Base-by-base conservation (phyloP, 2,797 vertebrate species). In the Molossus molossus region DNA sequence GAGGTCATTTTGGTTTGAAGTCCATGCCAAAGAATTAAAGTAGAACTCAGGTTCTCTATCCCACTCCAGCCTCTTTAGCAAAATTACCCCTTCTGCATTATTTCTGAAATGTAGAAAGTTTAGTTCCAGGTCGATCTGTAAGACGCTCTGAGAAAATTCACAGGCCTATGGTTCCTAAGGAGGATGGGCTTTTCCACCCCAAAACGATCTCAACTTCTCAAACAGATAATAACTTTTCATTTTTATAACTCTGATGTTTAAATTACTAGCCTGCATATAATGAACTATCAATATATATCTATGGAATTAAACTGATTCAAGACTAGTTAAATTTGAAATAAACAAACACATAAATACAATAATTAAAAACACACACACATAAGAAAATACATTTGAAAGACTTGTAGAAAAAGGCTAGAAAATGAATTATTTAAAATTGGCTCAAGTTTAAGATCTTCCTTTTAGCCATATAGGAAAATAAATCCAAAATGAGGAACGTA, bases 331-430 rank as follows among this genome's bases (percentile, higher is more conserved):
- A 95, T 86, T 89, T 94, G 82, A 67, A 95, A 94, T 83, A 94
- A 96, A 80, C 65, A 88, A 91, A 89, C 80, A 92, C 94, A 91
- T 79, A 94, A 70, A 88, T 55, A 88, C 29, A 65, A 76, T 88
- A 91, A 90, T 40, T 10, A 37, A 87, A 95, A 89, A 94, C 45
- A 86, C 40, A 45, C 40, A 45, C 40, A 45, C 40, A 33, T 33
- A 96, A 92, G 27, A 57, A 90, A 89, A 73, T 81, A 40, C 75
- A 69, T 83, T 84, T 90, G 73, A 89, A 94, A 95, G 17, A 50
- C 6, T 93, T 77, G 3, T 67, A 92, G 94, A 40, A 86, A 70
- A 82, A 70, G 15, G 14, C 69, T 94, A n/a, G 14, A 27, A 93
- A 95, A 90, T 85, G 50, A 93, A 87, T 85, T 17, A 55, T 18